phyloP scores from a whole-genome alignment of 2,113 vertebrate species.

The Corythaixoides concolor region DNA sequence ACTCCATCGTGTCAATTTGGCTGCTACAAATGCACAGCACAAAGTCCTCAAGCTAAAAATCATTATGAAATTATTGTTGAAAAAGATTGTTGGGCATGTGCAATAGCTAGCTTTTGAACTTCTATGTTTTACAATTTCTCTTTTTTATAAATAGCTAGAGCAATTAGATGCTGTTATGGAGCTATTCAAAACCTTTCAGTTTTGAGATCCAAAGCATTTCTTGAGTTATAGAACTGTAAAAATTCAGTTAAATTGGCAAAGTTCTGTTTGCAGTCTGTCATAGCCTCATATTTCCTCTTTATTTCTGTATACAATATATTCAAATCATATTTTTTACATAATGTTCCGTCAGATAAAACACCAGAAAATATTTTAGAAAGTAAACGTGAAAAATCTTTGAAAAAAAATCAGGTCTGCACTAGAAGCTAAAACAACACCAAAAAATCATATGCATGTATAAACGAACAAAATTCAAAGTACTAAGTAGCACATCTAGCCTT shows the following conservation, averaged over 20 bases:
- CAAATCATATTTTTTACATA: not conserved
- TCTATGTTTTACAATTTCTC: constrained; percentile 11
- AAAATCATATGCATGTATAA: not conserved
- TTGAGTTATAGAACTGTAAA: constrained; percentile 35
- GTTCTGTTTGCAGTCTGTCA: constrained; percentile 35
- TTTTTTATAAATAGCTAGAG: constrained; percentile 50
- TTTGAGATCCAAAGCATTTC: constrained; percentile 21
- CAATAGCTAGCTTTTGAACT: constrained; percentile 23
- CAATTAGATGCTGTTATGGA: constrained; percentile 52
- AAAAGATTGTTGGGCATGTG: constrained; percentile 39
- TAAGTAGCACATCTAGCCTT: not conserved
- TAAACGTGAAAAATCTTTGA: not conserved
- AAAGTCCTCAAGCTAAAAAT: constrained; percentile 67
- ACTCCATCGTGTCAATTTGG: constrained; percentile 54
- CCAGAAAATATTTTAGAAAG: constrained; percentile 8
- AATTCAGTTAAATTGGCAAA: constrained; percentile 23
- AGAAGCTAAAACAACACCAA: not conserved
- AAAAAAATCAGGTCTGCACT: not conserved
- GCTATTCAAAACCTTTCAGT: constrained; percentile 40
- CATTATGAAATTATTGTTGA: constrained; percentile 61
- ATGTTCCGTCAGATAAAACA: not conserved
- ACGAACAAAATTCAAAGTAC: not conserved
- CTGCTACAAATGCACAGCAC: constrained; percentile 43
- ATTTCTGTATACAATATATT: not conserved
- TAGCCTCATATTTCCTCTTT: not conserved